phyloP scores from a whole-genome alignment of 2,888 invertebrate genomes.

The Cantharis lateralis region DNA sequence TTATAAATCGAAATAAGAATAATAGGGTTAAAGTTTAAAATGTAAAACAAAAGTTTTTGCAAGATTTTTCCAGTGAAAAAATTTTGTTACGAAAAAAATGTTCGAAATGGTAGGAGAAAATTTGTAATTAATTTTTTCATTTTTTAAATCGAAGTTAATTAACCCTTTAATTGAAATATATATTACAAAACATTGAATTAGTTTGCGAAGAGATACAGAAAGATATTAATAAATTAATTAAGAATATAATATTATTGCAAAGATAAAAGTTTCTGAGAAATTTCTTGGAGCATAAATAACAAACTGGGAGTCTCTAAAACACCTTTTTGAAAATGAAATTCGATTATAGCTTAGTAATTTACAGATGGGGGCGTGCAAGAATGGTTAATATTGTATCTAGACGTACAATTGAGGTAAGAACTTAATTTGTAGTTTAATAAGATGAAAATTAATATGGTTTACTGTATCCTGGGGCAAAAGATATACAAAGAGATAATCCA shows the following conservation, averaged over 20 bases:
- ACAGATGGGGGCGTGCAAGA: constrained; percentile 48
- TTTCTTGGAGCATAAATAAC: constrained; percentile 45
- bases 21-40: too few species aligned
- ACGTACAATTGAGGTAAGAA: constrained; percentile 20
- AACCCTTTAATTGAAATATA: not conserved
- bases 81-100: too few species aligned
- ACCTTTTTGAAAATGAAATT: constrained; percentile 53
- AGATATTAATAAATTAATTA: not conserved
- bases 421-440: constrained; percentile 32
- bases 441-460: constrained; percentile 30
- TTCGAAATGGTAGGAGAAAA: not conserved
- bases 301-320: constrained; percentile 48
- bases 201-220: not conserved
- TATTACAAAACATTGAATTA: not conserved
- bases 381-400: constrained; percentile 45
- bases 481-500: constrained; percentile 40
- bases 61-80: too few species aligned
- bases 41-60: too few species aligned
- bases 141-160: not conserved
- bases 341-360: constrained; percentile 51
- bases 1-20: too few species aligned
- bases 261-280: constrained; percentile 33
- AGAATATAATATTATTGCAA: constrained; percentile 19
- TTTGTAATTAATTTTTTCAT: not conserved
- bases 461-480: constrained; percentile 35